Evolutionary conservation across 2,888 invertebrate species (phyloP).

Genomic region (Mimumesa dahlbomi): DNA sequence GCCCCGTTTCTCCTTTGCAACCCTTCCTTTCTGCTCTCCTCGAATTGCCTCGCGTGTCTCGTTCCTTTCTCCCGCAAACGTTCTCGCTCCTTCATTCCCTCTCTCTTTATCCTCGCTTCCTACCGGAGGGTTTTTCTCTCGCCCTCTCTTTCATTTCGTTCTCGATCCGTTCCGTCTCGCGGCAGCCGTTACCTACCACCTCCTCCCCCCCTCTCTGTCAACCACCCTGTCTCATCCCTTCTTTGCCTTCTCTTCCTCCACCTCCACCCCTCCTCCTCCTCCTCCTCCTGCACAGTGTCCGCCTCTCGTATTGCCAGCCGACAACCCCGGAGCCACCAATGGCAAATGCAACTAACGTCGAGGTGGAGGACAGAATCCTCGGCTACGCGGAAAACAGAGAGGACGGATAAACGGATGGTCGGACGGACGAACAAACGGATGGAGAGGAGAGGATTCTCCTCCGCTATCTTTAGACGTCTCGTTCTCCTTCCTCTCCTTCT

Average conservation of each 20-base stretch:
- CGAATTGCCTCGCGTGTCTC: conserved; percentile 18
- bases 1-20: conserved; percentile 8
- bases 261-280: conserved; percentile 29
- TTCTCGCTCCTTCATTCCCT: conserved; percentile 17
- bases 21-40: background rate
- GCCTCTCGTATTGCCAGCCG: conserved; percentile 47
- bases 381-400: conserved; percentile 2
- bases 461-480: too few relatives aligned
- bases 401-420: background rate
- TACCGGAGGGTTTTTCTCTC: background rate
- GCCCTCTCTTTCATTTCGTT: conserved; percentile 20
- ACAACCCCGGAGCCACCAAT: conserved; percentile 43
- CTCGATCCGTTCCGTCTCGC: conserved; percentile 25
- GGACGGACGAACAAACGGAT: too few relatives aligned
- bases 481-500: too few relatives aligned
- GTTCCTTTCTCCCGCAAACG: conserved; percentile 13
- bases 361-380: conserved; percentile 29
- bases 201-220: conserved; percentile 45
- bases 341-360: conserved; percentile 53
- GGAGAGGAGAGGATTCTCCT: conserved; percentile 3
- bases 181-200: conserved; percentile 36
- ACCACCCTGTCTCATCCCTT: conserved; percentile 30
- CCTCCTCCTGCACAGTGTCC: conserved; percentile 31
- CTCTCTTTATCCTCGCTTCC: conserved; percentile 6
- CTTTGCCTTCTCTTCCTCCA: conserved; percentile 24